These are phyloP conservation scores for Poecile montanus DNA, from an alignment of 2,797 vertebrate genomes.

Conservation along the genomic window DNA sequence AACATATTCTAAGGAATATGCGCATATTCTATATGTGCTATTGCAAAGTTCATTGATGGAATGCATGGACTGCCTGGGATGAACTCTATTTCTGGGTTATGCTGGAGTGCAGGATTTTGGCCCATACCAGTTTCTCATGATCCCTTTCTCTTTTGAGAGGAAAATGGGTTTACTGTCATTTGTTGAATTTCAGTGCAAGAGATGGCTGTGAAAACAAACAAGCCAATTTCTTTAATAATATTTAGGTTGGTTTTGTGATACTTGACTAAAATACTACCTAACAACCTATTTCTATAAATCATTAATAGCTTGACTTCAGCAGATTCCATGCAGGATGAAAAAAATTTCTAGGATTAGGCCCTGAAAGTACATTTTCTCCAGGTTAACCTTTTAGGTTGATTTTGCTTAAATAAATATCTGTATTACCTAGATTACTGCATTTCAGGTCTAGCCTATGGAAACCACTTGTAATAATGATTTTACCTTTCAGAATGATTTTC, in stretches of 20 bases:
- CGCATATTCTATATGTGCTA: background rate
- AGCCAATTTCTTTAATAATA: background rate
- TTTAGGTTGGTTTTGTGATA: background rate
- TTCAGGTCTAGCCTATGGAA: background rate
- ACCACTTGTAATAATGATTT: background rate
- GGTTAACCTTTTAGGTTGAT: background rate
- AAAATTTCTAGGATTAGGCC: background rate
- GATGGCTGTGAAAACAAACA: background rate
- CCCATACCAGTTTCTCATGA: background rate
- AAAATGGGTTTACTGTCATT: background rate
- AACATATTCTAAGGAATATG: background rate
- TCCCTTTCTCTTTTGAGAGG: background rate
- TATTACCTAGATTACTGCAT: background rate
- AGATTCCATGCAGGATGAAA: background rate
- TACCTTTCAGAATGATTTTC: slow-evolving; percentile 22
- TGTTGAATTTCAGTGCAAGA: background rate
- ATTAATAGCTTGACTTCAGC: background rate
- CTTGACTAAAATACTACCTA: background rate
- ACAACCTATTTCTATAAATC: background rate
- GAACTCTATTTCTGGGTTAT: background rate
- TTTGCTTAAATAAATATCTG: slow-evolving; percentile 22
- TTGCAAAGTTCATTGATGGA: background rate
- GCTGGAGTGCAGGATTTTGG: background rate
- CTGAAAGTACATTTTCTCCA: background rate
- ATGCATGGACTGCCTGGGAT: background rate